These are phyloP conservation scores for Steatocranus sp. DNA, from an alignment of 2,797 vertebrate species.

Conservation along the genomic window DNA sequence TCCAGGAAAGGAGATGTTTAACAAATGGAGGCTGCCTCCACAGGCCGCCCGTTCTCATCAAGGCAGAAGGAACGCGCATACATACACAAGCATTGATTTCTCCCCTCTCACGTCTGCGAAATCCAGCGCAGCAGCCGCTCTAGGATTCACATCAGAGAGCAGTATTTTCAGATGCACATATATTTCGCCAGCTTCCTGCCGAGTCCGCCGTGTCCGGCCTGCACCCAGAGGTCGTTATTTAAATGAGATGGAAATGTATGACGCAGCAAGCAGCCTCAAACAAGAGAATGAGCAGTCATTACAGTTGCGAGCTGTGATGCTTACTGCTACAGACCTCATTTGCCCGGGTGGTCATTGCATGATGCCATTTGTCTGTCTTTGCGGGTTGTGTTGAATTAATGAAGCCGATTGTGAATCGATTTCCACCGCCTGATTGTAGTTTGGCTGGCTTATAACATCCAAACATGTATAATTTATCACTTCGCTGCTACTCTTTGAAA, in stretches of 20 bases:
- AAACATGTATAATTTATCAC: slow-evolving; percentile 30
- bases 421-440: no score
- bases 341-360: background rate
- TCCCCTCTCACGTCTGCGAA: background rate
- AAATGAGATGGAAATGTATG: slow-evolving; percentile 40
- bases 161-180: slow-evolving; percentile 3
- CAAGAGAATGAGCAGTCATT: slow-evolving; percentile 1
- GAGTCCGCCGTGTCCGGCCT: background rate
- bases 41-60: slow-evolving; percentile 4
- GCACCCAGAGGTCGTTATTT: slow-evolving; percentile 21
- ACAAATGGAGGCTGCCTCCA: slow-evolving; percentile 11
- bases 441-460: slow-evolving; percentile 9
- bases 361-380: slow-evolving; percentile 6
- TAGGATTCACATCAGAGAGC: background rate
- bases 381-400: slow-evolving; percentile 30
- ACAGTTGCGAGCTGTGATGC: background rate
- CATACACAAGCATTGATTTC: background rate
- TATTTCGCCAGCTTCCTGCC: background rate
- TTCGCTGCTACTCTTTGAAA: background rate
- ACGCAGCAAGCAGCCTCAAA: background rate
- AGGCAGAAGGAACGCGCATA: background rate
- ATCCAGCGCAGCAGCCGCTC: background rate
- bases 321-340: slow-evolving; percentile 10
- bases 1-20: slow-evolving; percentile 46
- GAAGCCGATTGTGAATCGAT: slow-evolving; percentile 23